Conservation (phyloP, 2,797 vertebrate species). For the Hafferia zeledoni region DNA sequence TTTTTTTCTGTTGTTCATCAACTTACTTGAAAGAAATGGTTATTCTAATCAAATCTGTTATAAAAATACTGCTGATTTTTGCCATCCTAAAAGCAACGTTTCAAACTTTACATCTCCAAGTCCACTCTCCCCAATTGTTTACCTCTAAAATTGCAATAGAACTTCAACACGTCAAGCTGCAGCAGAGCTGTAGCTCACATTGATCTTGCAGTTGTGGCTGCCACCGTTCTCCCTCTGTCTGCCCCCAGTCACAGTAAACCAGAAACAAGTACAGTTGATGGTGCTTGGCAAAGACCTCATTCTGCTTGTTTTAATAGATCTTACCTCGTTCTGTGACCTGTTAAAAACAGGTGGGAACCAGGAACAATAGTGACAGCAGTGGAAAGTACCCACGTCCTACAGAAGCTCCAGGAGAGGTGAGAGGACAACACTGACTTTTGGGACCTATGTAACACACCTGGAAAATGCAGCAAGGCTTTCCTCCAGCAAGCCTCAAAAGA, state of each 20-base stretch:
- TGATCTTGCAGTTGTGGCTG: not conserved
- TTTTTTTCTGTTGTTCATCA: not conserved
- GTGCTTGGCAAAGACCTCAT: accelerated
- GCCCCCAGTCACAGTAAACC: not conserved
- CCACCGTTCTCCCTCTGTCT: not conserved
- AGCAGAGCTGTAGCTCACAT: accelerated
- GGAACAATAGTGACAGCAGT: too few relatives aligned
- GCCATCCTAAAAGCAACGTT: not conserved
- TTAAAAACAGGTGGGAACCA: not conserved
- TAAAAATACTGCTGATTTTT: not conserved
- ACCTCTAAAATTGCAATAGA: not conserved
- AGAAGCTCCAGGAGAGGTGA: not conserved
- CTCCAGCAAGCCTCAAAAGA: not conserved
- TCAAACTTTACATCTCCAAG: not conserved
- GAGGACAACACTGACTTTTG: not conserved
- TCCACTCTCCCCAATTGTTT: not conserved
- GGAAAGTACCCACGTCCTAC: not conserved
- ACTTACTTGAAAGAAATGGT: not conserved
- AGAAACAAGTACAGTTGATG: too few relatives aligned
- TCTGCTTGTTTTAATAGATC: not conserved
- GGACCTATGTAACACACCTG: not conserved
- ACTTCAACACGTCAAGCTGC: not conserved
- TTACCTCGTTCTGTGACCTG: not conserved
- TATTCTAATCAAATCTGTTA: not conserved
- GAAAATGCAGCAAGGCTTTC: not conserved